These are phyloP conservation scores for Sebastes baramenuke DNA, from an alignment of 2,797 vertebrate genomes.

Conservation along the genomic window DNA sequence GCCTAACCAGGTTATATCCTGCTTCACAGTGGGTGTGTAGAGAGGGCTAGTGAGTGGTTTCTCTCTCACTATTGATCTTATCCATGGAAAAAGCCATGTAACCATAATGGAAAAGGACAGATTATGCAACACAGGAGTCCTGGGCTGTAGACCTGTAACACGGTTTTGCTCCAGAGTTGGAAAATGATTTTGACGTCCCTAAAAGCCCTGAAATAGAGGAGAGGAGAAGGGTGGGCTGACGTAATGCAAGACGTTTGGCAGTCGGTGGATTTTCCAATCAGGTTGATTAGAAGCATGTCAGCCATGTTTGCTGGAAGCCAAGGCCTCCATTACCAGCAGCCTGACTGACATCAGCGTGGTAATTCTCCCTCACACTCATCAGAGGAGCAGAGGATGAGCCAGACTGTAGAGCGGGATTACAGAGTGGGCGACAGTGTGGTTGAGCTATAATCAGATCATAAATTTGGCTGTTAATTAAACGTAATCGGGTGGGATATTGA, in stretches of 20 bases:
- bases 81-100: slow-evolving; percentile 30
- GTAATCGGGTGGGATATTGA: slow-evolving; percentile 6
- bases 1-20: slow-evolving; percentile 24
- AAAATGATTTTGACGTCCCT: background rate
- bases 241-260: slow-evolving; percentile 47
- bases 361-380: slow-evolving; percentile 47
- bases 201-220: slow-evolving; percentile 1
- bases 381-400: slow-evolving; percentile 28
- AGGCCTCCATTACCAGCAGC: slow-evolving; percentile 56
- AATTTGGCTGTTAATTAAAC: background rate
- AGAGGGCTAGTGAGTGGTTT: slow-evolving; percentile 8
- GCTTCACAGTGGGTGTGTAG: slow-evolving; percentile 14
- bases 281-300: slow-evolving; percentile 65
- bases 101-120: slow-evolving; percentile 13
- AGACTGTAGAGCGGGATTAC: slow-evolving; percentile 32
- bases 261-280: slow-evolving; percentile 70
- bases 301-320: slow-evolving; percentile 56
- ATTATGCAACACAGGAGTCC: slow-evolving; percentile 24
- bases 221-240: slow-evolving; percentile 34
- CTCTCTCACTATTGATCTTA: slow-evolving; percentile 44
- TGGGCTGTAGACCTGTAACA: background rate
- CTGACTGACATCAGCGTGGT: slow-evolving; percentile 52
- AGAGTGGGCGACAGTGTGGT: background rate
- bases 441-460: background rate
- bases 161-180: slow-evolving; percentile 11